Evolutionary conservation across 2,113 vertebrate genomes (phyloP), one percentile per base, ranked within the genome.

Genomic region (Solea solea): DNA sequence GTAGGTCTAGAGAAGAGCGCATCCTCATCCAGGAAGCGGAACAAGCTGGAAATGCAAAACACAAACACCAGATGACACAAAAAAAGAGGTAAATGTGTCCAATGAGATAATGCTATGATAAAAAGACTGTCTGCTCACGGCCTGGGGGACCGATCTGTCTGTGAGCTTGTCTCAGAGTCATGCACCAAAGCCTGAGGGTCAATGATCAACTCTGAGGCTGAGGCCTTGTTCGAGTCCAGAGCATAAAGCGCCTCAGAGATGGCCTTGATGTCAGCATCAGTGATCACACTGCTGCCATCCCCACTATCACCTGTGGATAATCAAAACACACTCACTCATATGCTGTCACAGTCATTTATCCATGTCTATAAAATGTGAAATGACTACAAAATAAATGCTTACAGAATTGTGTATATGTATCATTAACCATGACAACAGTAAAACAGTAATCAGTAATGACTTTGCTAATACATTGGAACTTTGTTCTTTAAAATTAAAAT

Each of bases 1-100:
- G 97, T 97, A 2, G 96, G 96, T 59, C 91, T 96, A 82, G 95
- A 93, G 87, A 95, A 94, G 72, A 99, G 94, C 10, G 94, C 78
- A 10, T 68, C 12, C 84, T 98, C 94, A 0, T 97, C 94, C 85
- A 99, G 91, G 3, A 87, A 92, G 0, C 54, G 87, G 88, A 94
- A 99, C 80, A 99, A 91, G 57, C 98, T 99, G 68, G 8, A 51
- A 28, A 21, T 5, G 61, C 1, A 69, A 21, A 39, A 45, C 8
- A 65, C 1, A 70, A 40, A 52, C 3, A 12, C 0, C 9, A 11
- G 25, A 10, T 14, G 15, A 41, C 4, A 16, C 41, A 55, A 5
- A 6, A 25, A 52, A 57, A 3, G 39, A n/a, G 0, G 9, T 25
- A 25, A 8, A 51, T 13, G 42, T 0, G 40, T 44, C 1, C 10